A percentile compares a stretch with the other conserved stretches of the same genome.
Conservation (phyloP, 2,797 vertebrate species). For the Thalassophryne amazonica region DNA sequence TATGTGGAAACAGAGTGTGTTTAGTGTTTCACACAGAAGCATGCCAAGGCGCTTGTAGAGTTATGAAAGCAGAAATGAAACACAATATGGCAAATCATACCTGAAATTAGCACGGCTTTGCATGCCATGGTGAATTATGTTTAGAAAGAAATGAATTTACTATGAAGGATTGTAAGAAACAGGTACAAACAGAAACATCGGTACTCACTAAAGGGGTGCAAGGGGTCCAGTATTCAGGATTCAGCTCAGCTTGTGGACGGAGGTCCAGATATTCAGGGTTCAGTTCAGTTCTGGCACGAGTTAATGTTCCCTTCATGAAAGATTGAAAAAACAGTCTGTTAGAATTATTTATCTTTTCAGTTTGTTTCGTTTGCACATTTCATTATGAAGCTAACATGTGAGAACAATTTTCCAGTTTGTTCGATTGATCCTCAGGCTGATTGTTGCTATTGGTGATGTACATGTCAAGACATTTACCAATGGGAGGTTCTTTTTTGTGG, state of each 20-base stretch:
- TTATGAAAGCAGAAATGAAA: slow-evolving; percentile 25
- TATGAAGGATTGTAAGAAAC: slow-evolving; percentile 45
- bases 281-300: slow-evolving; percentile 82
- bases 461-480: too few species aligned
- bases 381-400: too few species aligned
- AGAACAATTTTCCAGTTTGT: too few species aligned
- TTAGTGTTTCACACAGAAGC: slow-evolving; percentile 11
- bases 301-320: slow-evolving; percentile 80
- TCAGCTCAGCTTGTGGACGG: slow-evolving; percentile 81
- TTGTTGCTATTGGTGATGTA: too few species aligned
- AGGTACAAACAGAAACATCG: slow-evolving; percentile 40
- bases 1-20: slow-evolving; percentile 6
- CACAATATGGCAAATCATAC: slow-evolving; percentile 18
- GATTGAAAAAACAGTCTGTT: slow-evolving; percentile 57
- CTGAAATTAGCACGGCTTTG: slow-evolving; percentile 8
- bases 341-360: slow-evolving; percentile 27
- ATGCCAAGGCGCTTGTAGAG: slow-evolving; percentile 21
- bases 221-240: slow-evolving; percentile 85
- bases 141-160: slow-evolving; percentile 37
- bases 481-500: too few species aligned
- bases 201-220: slow-evolving; percentile 87
- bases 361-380: slow-evolving; percentile 1
- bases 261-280: slow-evolving; percentile 86
- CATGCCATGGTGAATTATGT: slow-evolving; percentile 15
- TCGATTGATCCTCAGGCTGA: too few species aligned